phyloP scores from a whole-genome alignment of 2,113 vertebrate genomes.

The Boulengeromyrus knoepffleri region DNA sequence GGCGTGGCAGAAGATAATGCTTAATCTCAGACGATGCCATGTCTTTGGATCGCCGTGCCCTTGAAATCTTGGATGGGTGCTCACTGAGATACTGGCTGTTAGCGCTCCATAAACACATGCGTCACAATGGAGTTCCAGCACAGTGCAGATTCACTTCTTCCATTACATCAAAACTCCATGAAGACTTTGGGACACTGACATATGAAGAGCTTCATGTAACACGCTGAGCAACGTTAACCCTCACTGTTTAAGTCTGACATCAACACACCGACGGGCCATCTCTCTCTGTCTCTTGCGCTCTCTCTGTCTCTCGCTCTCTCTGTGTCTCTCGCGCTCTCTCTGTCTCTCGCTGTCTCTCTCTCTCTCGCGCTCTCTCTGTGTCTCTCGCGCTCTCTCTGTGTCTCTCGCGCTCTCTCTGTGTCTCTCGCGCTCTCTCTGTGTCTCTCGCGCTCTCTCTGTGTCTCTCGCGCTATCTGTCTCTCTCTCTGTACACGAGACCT shows the following conservation, averaged over 20 bases:
- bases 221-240: not conserved
- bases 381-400: too few relatives aligned
- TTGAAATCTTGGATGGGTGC: not conserved
- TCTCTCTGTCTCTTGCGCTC: not conserved
- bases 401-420: too few relatives aligned
- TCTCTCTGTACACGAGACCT: not conserved
- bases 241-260: not conserved
- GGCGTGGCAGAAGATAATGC: not conserved
- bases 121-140: not conserved
- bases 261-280: not conserved
- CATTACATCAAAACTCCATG: not conserved
- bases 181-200: not conserved
- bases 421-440: too few relatives aligned
- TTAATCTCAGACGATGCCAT: not conserved
- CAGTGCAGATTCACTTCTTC: not conserved
- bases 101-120: not conserved
- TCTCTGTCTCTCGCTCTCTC: not conserved
- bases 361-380: too few relatives aligned
- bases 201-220: not conserved
- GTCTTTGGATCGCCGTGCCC: not conserved
- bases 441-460: too few relatives aligned
- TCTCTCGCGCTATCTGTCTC: too few relatives aligned
- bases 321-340: not conserved
- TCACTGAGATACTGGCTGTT: not conserved
- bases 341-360: too few relatives aligned